A percentile compares a stretch with the other conserved stretches of the same genome.
These are phyloP conservation scores for Sylvicapra grimmia DNA, from an alignment of 2,113 vertebrate species.

Conservation along the genomic window DNA sequence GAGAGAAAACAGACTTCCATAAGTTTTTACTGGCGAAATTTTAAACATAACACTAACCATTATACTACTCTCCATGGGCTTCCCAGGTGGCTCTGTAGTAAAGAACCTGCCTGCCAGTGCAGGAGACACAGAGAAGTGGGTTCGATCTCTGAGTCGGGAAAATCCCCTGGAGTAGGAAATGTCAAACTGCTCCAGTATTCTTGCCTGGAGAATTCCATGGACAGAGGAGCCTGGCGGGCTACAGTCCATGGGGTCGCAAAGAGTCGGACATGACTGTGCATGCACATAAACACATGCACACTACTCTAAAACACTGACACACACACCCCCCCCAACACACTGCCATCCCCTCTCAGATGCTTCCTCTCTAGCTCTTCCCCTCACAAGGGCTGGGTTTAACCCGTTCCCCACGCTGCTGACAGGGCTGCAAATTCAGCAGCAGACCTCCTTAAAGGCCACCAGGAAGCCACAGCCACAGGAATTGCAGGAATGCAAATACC, in stretches of 20 bases:
- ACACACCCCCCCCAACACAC: background rate
- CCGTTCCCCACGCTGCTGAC: background rate
- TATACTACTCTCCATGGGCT: background rate
- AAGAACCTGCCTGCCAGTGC: background rate
- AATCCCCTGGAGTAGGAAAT: background rate
- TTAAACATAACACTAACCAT: accelerated
- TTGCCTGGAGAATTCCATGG: background rate
- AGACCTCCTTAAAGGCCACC: background rate
- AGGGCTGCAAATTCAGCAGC: background rate
- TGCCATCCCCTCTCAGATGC: background rate
- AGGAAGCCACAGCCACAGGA: slow-evolving; percentile 3
- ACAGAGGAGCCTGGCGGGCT: background rate
- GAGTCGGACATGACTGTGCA: background rate
- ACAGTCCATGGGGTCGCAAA: background rate
- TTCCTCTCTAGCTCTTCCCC: background rate
- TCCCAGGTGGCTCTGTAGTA: background rate
- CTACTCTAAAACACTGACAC: background rate
- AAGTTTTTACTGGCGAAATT: background rate
- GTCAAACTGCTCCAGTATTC: background rate
- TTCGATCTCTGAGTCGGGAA: background rate
- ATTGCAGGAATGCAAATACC: slow-evolving; percentile 8
- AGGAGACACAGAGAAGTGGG: background rate
- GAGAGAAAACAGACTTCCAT: background rate
- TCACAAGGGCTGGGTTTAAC: background rate
- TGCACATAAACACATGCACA: background rate